Evolutionary conservation across 2,888 invertebrate genomes (phyloP).

Genomic region (Megastigmus dorsalis): DNA sequence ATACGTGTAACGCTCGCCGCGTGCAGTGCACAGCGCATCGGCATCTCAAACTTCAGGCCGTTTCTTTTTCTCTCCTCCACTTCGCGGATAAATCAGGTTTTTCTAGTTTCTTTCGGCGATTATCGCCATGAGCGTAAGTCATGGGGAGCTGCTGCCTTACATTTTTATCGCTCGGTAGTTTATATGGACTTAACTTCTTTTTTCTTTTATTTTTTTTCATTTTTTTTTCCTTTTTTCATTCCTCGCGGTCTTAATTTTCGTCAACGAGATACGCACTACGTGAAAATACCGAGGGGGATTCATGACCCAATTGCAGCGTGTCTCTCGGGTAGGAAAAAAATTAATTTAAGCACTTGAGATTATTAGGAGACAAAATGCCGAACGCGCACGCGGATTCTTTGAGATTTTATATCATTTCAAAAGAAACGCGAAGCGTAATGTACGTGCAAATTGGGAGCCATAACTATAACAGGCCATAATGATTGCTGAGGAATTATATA

Average conservation of each 20-base stretch:
- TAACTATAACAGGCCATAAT: neutral
- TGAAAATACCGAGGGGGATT: constrained; percentile 8
- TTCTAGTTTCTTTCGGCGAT: constrained; percentile 42
- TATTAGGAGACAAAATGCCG: constrained; percentile 27
- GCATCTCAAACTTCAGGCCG: constrained; percentile 11
- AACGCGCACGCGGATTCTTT: neutral
- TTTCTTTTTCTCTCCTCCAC: neutral
- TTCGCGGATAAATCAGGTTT: constrained; percentile 42
- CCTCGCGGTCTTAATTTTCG: constrained; percentile 30
- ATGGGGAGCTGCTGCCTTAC: constrained; percentile 13
- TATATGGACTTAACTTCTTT: constrained; percentile 9
- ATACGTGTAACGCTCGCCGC: neutral
- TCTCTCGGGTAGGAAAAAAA: neutral
- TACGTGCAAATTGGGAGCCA: neutral
- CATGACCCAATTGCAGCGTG: constrained; percentile 23
- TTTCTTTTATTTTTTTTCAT: neutral
- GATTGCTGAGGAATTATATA: too few relatives aligned
- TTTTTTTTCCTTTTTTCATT: neutral
- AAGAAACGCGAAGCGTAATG: neutral
- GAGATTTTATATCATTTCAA: neutral
- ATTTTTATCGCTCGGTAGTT: constrained; percentile 34
- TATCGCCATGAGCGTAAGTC: constrained; percentile 25
- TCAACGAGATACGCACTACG: neutral
- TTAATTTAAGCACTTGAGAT: constrained; percentile 15
- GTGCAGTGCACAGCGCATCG: constrained; percentile 15